A percentile compares a stretch with the other conserved stretches of the same genome.
These are phyloP conservation scores for Diadumene lineata DNA, from an alignment of 92 coral and sea anemone genomes.

Conservation along the genomic window DNA sequence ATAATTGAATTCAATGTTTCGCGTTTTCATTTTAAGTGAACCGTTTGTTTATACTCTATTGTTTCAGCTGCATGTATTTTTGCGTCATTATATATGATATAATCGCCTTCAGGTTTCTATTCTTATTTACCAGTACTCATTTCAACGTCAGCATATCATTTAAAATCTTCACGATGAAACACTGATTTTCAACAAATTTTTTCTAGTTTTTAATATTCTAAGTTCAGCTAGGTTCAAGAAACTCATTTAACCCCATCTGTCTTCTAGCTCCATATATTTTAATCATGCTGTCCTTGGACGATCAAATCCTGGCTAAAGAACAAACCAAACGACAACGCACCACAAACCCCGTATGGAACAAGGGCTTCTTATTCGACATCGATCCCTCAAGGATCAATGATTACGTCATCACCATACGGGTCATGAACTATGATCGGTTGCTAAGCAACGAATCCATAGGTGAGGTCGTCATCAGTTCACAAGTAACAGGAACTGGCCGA, in stretches of 20 bases:
- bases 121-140: too few species aligned
- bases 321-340: slow-evolving; percentile 74
- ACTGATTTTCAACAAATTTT: too few species aligned
- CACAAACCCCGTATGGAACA: slow-evolving; percentile 83
- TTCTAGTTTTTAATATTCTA: too few species aligned
- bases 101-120: too few species aligned
- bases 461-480: slow-evolving; percentile 67
- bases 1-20: too few species aligned
- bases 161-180: too few species aligned
- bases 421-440: slow-evolving; percentile 82
- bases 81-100: too few species aligned
- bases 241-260: neutral
- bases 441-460: slow-evolving; percentile 77
- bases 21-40: too few species aligned
- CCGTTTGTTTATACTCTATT: too few species aligned
- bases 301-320: slow-evolving; percentile 59
- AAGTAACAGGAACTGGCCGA: slow-evolving; percentile 64
- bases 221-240: too few species aligned
- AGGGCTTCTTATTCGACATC: slow-evolving; percentile 86
- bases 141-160: too few species aligned
- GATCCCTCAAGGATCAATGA: slow-evolving; percentile 59
- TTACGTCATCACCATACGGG: slow-evolving; percentile 64
- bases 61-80: too few species aligned
- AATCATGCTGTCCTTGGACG: slow-evolving; percentile 62
- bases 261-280: slow-evolving; percentile 54